phyloP scores from a whole-genome alignment of 2,113 vertebrate genomes.

The Artemisiospiza belli region DNA sequence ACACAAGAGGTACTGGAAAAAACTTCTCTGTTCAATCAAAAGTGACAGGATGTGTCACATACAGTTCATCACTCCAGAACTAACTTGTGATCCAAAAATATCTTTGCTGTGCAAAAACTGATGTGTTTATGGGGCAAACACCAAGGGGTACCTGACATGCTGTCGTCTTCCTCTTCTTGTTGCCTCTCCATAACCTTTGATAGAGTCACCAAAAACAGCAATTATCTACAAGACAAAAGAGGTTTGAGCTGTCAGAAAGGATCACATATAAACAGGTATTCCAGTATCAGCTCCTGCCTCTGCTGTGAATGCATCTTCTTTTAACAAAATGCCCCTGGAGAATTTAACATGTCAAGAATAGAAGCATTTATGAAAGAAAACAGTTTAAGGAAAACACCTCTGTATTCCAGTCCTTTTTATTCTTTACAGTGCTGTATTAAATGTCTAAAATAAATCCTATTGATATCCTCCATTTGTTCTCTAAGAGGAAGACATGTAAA shows the following conservation, averaged over 20 bases:
- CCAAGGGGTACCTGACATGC: conserved; percentile 83
- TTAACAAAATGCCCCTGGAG: not conserved
- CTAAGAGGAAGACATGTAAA: not conserved
- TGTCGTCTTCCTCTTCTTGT: conserved; percentile 91
- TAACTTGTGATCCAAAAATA: not conserved
- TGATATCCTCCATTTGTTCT: not conserved
- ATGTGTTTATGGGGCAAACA: not conserved
- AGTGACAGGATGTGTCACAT: not conserved
- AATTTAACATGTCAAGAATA: not conserved
- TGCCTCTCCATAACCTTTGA: conserved; percentile 90
- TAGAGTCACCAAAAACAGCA: conserved; percentile 87
- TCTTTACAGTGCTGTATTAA: not conserved
- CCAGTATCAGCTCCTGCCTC: not conserved
- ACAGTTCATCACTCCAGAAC: not conserved
- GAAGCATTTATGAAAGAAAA: not conserved
- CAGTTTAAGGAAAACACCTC: not conserved
- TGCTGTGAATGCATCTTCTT: not conserved
- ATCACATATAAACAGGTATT: not conserved
- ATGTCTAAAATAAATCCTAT: not conserved
- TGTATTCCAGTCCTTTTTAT: not conserved
- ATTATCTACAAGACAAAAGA: conserved; percentile 78
- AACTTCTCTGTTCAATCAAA: not conserved
- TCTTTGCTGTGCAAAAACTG: not conserved
- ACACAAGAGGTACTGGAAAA: not conserved
- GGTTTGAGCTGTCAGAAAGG: not conserved